Evolutionary conservation across 1,140 invertebrate genomes (phyloP).

Genomic region (Papilio xuthus): DNA sequence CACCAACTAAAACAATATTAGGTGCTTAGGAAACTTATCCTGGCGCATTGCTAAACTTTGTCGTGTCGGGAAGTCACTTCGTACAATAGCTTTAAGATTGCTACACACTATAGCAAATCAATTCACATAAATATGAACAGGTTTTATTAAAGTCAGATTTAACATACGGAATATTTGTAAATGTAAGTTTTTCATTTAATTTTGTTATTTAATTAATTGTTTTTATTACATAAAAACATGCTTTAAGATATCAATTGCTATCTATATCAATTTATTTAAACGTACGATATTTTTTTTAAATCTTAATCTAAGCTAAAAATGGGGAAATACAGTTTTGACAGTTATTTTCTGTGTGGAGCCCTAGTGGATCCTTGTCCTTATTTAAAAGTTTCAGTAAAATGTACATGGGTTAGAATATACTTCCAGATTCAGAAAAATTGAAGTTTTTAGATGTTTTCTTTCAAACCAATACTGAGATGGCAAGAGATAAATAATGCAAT

Average conservation of each 20-base stretch:
- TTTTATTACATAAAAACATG: background rate
- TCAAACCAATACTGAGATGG: background rate
- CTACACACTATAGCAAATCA: background rate
- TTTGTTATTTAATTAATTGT: too few species aligned
- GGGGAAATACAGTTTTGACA: background rate
- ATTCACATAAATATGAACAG: background rate
- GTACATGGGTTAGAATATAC: background rate
- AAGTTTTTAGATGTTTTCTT: background rate
- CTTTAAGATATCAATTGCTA: background rate
- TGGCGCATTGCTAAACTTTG: slow-evolving; percentile 40
- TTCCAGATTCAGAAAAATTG: slow-evolving; percentile 1
- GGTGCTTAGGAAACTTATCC: slow-evolving; percentile 66
- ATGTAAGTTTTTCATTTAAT: background rate
- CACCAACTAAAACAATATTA: slow-evolving; percentile 74
- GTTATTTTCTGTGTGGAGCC: background rate
- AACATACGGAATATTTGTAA: background rate
- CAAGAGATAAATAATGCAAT: background rate
- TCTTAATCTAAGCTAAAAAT: background rate
- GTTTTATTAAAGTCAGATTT: background rate
- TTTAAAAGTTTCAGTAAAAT: background rate
- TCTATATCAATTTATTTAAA: background rate
- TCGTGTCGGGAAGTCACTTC: slow-evolving; percentile 35
- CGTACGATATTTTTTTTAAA: too few species aligned
- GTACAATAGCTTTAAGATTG: slow-evolving; percentile 18
- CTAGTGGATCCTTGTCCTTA: background rate